Evolutionary conservation across 2,888 invertebrate genomes (phyloP), one percentile per base, ranked within the genome.

Genomic region (Myopa testacea): DNA sequence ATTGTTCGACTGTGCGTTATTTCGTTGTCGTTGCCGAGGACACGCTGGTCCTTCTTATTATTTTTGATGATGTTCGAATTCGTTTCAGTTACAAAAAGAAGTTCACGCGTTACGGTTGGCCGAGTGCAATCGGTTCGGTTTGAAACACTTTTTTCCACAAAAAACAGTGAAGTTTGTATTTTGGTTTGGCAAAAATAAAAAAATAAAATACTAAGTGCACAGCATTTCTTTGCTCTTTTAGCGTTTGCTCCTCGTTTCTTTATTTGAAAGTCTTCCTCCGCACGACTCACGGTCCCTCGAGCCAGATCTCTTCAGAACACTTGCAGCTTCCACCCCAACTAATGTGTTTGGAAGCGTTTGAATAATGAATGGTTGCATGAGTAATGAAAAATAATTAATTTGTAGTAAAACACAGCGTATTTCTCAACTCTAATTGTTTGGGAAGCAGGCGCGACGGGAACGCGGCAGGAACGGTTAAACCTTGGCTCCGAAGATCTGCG

Each of bases 61-160:
- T 79, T 80, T 76, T 78, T 76, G 78, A 76, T 78, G 78, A 78
- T 81, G 79, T 80, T 80, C 80, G 81, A 80, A 80, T 80, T 81
- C 60, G 81, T 79, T 85, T 86, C 83, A 87, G 87, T 87, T 82
- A 84, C 84, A 85, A 87, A 84, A 85, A 84, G 84, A 83, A 83
- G 84, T 83, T 84, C 83, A 81, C 80, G 82, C 82, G 83, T 78
- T 82, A 75, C 83, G 84, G 85, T 86, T 82, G 82, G 80, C 45
- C 16, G 71, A 65, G 63, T 65, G 74, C 77, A 79, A 75, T 68
- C 74, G 77, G 70, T 26, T 26, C 52, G 65, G n/a, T 26, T 7
- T 14, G 34, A 40, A 26, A 19, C n/a, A 45, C 4, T 74, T 74
- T 69, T 75, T 26, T 34, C 3, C 58, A 38, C 38, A 67, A 65